Base-by-base conservation (phyloP, 2,888 invertebrate species). In the Chloromyia formosa region DNA sequence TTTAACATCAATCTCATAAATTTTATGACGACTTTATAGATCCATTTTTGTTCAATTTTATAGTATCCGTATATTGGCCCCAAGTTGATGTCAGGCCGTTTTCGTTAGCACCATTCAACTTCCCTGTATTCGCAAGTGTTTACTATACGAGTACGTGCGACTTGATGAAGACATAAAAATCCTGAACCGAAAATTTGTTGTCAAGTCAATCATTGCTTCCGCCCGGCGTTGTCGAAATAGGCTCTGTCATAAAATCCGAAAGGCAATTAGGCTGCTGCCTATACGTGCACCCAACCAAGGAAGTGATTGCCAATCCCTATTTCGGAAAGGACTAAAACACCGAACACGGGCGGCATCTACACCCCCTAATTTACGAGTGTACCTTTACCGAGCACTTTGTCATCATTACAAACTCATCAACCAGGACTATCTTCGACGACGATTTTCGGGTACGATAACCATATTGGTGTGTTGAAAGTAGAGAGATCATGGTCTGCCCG, bases 391-490 rank as follows among this genome's bases (percentile, higher is more conserved):
- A 60, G 66, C 66, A 66, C 74, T 76, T 74, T 76, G 74, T 76
- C 76, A 74, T 76, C 76, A 76, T 76, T 76, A 76, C 76, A 76
- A 74, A 66, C 74, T 74, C 74, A 74, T 76, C 76, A 76, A 35
- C 60, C 16, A 35, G 27, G 42, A 53, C 69, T 71, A 71, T 56
- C 56, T 20, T 42, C 40, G 69, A 66, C 58, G 69, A 40, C 20
- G 14, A 45, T 35, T 35, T 35, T 7, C 27, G 27, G 12, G 60
- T 3, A 64, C 18, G 66, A 66, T 60, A 60, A 49, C 20, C 66
- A 66, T 20, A 40, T 22, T 35, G 16, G 14, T 16, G 62, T 35
- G 27, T 35, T 7, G 27, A 35, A 35, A 35, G 27, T 35, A 35
- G 27, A 35, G 27, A 35, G 27, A 35, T 35, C 27, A 35, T 35